Evolutionary conservation across 2,797 vertebrate genomes (phyloP), one percentile per base, ranked within the genome.

Genomic region (Myotis planiceps): DNA sequence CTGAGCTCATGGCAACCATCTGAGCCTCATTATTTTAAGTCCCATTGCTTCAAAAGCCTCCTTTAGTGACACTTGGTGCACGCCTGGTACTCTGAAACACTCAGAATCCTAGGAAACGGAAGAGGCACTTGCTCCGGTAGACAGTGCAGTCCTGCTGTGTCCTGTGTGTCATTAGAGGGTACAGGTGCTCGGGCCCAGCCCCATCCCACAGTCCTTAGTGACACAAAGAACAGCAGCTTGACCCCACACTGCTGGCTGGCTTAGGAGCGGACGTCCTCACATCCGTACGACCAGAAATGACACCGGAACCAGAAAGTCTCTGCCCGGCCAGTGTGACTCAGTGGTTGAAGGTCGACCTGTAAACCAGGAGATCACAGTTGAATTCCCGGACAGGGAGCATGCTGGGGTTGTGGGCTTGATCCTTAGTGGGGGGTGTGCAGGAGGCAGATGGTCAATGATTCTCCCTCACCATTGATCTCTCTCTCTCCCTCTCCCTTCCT

Each of bases 21-120:
- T 6, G 78, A 88, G 39, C 34, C 68, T 96, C 90, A 92, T 82
- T 84, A 90, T 69, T 95, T 88, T 45, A 84, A 85, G 78, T 90
- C 45, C 49, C 53, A 49, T 39, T 85, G 65, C 78, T 90, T 95
- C 58, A 76, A 78, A 94, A 93, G 51, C 81, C 85, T 95, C 60
- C 90, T 94, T 80, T 82, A 68, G 87, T 86, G 93, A 90, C 82
- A 92, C 83, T 81, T 96, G 95, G 78, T 86, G 80, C 65, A 19
- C 32, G 88, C 88, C 65, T 79, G 82, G 88, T 92, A 42, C 42
- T 90, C 42, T 63, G 78, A 95, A 90, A 86, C 37, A 68, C 81
- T 78, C 68, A 63, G 68, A 85, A 68, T 92, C 34, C 91, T 83
- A 45, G 65, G 80, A 55, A 75, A 93, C 9, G 25, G 85, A 78